Percentiles rank a stretch among this genome's conserved stretches.
Conservation (phyloP, 1,140 invertebrate genomes). For the Arctopsyche grandis region DNA sequence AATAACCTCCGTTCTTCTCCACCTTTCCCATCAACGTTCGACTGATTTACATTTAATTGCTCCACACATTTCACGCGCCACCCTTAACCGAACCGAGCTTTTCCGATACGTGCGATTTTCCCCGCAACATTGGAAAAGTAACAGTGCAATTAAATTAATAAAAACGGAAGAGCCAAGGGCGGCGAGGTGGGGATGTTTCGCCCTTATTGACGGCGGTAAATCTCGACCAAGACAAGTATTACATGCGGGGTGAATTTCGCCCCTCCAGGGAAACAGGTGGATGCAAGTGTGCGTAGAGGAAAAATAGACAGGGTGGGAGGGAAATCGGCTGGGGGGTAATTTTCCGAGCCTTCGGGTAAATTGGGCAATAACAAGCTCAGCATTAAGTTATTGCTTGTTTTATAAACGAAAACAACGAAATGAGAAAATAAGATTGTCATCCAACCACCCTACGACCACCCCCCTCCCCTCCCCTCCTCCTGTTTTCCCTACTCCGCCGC, state of each 20-base stretch:
- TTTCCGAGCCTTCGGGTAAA: not conserved
- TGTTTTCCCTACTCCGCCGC: too few species aligned
- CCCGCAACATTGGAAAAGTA: too few species aligned
- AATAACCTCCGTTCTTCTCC: too few species aligned
- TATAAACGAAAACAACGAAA: not conserved
- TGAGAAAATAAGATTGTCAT: not conserved
- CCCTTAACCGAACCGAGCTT: not conserved
- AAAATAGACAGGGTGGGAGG: too few species aligned
- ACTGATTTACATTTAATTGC: constrained; percentile 9
- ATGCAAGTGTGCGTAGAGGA: not conserved
- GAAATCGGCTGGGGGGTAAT: not conserved
- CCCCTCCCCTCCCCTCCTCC: too few species aligned
- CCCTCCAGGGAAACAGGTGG: not conserved
- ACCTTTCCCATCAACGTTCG: too few species aligned
- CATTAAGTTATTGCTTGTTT: not conserved
- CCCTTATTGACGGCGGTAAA: constrained; percentile 16
- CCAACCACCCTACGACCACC: too few species aligned
- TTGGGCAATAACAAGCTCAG: constrained; percentile 17
- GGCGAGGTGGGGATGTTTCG: not conserved
- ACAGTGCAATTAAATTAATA: constrained; percentile 20
- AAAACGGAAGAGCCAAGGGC: not conserved
- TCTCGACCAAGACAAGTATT: not conserved
- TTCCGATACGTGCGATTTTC: constrained; percentile 6
- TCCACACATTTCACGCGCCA: not conserved
- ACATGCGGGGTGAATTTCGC: not conserved